phyloP scores from a whole-genome alignment of 2,113 vertebrate species.

The Asarcornis scutulata region DNA sequence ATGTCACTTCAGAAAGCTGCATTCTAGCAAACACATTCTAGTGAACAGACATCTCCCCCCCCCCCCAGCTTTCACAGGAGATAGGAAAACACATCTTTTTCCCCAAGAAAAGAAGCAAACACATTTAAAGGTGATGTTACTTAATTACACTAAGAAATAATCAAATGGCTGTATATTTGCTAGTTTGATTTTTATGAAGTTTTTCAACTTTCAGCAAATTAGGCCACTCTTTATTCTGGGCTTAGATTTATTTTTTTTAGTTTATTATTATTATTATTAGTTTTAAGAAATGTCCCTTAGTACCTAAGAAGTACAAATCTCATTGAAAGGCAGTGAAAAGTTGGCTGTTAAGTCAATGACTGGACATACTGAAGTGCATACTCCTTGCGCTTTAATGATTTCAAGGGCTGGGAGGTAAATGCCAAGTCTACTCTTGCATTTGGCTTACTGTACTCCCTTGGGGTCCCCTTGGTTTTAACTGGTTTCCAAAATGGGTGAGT shows the following conservation, averaged over 20 bases:
- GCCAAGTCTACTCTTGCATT: not conserved
- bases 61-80: not conserved
- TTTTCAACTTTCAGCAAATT: not conserved
- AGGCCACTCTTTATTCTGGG: not conserved
- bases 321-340: not conserved
- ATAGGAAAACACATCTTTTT: not conserved
- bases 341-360: not conserved
- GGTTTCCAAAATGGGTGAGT: not conserved
- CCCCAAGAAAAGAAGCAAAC: not conserved
- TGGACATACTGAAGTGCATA: not conserved
- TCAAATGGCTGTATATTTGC: not conserved
- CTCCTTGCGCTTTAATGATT: not conserved
- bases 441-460: not conserved
- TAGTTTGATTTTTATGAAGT: not conserved
- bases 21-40: not conserved
- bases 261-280: too few species aligned
- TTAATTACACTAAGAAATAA: not conserved
- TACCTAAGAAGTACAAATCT: not conserved
- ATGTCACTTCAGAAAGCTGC: conserved; percentile 14
- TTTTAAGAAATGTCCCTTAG: not conserved
- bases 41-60: not conserved
- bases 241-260: not conserved
- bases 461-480: not conserved
- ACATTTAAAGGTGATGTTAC: not conserved
- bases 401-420: not conserved